Percentiles rank a stretch among this genome's conserved stretches.
Conservation (phyloP, 1,140 invertebrate genomes). For the Neotoxoptera formosana region DNA sequence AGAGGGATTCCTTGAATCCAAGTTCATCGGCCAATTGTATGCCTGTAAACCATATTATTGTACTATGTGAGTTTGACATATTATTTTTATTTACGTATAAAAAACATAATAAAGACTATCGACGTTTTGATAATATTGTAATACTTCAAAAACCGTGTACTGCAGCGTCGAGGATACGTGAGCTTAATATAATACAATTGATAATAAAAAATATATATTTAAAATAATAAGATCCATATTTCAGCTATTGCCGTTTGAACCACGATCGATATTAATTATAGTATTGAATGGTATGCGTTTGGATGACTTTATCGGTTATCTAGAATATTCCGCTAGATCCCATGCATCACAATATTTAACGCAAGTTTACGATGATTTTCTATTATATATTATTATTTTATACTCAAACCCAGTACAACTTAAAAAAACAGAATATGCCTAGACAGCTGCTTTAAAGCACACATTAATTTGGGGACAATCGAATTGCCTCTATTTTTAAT, state of each 20-base stretch:
- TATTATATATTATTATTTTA: not conserved
- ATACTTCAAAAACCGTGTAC: not conserved
- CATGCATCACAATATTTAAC: not conserved
- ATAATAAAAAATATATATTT: not conserved
- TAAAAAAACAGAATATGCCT: too few relatives aligned
- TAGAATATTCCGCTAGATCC: not conserved
- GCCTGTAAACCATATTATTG: conserved; percentile 67
- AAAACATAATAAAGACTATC: not conserved
- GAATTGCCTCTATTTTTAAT: not conserved
- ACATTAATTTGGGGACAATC: not conserved
- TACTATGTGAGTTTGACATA: not conserved
- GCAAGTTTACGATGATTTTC: not conserved
- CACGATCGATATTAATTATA: not conserved
- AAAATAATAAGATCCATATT: not conserved
- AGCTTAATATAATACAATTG: not conserved
- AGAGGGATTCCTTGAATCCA: conserved; percentile 79
- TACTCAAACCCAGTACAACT: not conserved
- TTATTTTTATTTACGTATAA: not conserved
- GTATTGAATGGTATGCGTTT: not conserved
- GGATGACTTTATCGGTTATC: not conserved
- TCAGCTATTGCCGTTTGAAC: too few relatives aligned
- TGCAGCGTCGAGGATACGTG: not conserved
- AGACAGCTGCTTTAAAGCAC: not conserved
- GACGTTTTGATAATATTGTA: not conserved
- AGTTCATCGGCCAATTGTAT: conserved; percentile 85